Evolutionary conservation across 2,797 vertebrate genomes (phyloP), one percentile per base, ranked within the genome.

Genomic region (Periophthalmus magnuspinnatus): DNA sequence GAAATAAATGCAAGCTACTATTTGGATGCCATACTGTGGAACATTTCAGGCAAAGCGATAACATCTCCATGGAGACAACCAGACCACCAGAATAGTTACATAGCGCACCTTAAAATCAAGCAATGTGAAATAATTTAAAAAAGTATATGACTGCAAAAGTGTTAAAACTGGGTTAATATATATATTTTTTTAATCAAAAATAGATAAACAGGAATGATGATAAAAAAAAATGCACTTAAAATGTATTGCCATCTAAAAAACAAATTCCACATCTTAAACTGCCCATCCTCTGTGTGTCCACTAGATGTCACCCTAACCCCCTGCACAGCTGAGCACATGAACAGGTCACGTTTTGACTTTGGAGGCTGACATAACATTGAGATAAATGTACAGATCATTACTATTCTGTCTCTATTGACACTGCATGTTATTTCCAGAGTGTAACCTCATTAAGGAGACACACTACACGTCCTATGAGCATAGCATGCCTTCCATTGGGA

Each of bases 301-400:
- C 91, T 86, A 60, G 92, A 84, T 88, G 92, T 89, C 93, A 92
- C 83, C 70, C 72, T 90, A 89, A 71, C 57, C 86, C 83, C 70
- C 5, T 60, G 38, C 50, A 78, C 69, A 6, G 38, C 71, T 19
- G 34, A 22, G 19, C 21, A 19, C 38, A 70, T 13, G 16, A 34
- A 63, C 58, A 0, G 47, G 58, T 19, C 16, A 48, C 19, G 61
- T 65, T 58, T 54, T 24, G 32, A 68, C 63, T 65, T 60, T 45
- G 52, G 33, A 68, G 55, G 14, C 34, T 78, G 69, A 76, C 17
- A 63, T 17, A 70, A 75, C 48, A 47, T 11, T 55, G 13, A 41
- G 67, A 64, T 66, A 55, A 5, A 75, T 62, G 36, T n/a, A 38
- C 61, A 70, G 76, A 75, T 14, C 78, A 59, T 74, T 52, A 59